A percentile compares a stretch with the other conserved stretches of the same genome.
Conservation (phyloP, 2,888 invertebrate species). For the Pteria penguin region DNA sequence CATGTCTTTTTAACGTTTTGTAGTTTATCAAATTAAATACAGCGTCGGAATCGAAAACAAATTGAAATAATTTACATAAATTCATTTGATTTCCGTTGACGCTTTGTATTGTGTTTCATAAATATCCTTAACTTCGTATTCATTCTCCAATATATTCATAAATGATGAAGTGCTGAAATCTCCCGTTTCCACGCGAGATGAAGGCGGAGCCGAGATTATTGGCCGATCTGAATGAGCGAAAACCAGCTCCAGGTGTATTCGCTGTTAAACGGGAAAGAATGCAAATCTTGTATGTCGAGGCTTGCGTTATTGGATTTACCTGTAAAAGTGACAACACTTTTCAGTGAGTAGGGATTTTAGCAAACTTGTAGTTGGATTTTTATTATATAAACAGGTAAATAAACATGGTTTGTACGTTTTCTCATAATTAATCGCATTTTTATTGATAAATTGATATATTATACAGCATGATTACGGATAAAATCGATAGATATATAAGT, state of each 20-base stretch:
- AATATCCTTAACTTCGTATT: not conserved
- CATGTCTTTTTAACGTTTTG: too few species aligned
- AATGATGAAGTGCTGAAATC: not conserved
- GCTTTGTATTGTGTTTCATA: not conserved
- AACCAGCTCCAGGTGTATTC: not conserved
- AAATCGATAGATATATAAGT: too few species aligned
- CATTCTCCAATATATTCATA: not conserved
- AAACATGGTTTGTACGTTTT: too few species aligned
- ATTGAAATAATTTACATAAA: not conserved
- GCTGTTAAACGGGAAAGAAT: not conserved
- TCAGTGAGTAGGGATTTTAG: not conserved
- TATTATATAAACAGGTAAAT: too few species aligned
- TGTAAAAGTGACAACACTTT: not conserved
- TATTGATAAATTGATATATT: too few species aligned
- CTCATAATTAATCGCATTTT: too few species aligned
- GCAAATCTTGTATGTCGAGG: too few species aligned
- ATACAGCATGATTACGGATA: too few species aligned
- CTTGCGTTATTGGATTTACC: not conserved
- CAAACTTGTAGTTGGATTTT: too few species aligned
- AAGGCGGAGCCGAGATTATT: not conserved
- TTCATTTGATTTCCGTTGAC: not conserved
- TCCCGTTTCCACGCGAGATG: not conserved
- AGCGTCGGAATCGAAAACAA: not conserved
- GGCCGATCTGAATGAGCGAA: not conserved
- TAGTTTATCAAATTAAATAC: too few species aligned